Percentiles rank a stretch among this genome's conserved stretches.
Evolutionary conservation across 2,113 vertebrate species (phyloP).

Genomic region (Melozone crissalis): DNA sequence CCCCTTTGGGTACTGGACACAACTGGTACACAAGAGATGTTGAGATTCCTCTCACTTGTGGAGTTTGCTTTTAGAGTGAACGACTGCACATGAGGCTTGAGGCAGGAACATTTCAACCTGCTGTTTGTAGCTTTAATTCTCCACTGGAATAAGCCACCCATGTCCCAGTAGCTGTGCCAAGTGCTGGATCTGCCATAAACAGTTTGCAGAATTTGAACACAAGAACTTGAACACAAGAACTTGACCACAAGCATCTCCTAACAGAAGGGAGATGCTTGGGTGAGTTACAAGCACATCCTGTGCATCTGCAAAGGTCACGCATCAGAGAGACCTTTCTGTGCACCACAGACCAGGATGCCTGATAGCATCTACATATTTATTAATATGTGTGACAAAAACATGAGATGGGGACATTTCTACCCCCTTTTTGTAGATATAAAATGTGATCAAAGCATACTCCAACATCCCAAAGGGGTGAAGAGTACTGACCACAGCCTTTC

Average conservation of each 20-base stretch:
- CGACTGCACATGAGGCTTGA: accelerated
- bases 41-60: background rate
- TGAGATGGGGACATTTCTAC: background rate
- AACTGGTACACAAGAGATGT: background rate
- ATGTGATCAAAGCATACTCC: background rate
- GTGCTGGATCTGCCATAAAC: background rate
- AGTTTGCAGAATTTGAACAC: background rate
- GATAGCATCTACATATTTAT: background rate
- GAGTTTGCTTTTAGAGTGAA: background rate
- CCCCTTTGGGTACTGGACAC: background rate
- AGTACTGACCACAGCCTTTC: background rate
- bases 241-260: background rate
- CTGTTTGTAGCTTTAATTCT: background rate
- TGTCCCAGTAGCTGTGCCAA: background rate
- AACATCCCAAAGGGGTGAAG: background rate
- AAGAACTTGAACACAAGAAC: background rate
- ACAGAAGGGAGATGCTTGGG: background rate
- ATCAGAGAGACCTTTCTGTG: background rate
- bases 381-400: background rate
- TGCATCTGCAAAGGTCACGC: background rate
- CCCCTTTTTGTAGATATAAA: background rate
- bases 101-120: background rate
- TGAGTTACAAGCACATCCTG: background rate
- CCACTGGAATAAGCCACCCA: background rate
- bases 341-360: background rate